Evolutionary conservation across 2,888 invertebrate species (phyloP).

Genomic region (Epicampocera succincta): DNA sequence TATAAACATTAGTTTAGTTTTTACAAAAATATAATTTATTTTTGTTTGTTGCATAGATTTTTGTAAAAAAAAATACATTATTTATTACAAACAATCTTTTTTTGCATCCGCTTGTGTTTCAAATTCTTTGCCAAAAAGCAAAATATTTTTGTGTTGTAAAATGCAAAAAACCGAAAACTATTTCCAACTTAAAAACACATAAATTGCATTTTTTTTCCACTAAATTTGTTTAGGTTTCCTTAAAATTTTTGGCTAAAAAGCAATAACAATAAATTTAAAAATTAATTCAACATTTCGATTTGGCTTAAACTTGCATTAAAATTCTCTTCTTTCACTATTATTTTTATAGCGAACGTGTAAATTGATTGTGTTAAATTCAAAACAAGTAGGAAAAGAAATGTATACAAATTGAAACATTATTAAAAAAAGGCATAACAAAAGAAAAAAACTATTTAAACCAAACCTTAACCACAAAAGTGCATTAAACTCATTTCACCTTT

Average conservation of each 20-base stretch:
- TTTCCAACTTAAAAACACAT: too few relatives aligned
- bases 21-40: too few relatives aligned
- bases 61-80: too few relatives aligned
- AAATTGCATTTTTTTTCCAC: too few relatives aligned
- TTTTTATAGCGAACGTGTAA: conserved; percentile 35
- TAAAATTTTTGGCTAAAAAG: background rate
- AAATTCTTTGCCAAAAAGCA: too few relatives aligned
- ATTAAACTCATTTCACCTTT: conserved; percentile 70
- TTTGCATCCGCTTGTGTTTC: too few relatives aligned
- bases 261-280: background rate
- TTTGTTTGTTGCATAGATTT: too few relatives aligned
- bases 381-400: conserved; percentile 59
- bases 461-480: conserved; percentile 68
- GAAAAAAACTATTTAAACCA: conserved; percentile 60
- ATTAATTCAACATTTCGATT: background rate
- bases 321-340: conserved; percentile 16
- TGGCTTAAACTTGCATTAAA: background rate
- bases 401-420: conserved; percentile 58
- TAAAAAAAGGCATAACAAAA: conserved; percentile 23
- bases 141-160: too few relatives aligned
- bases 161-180: too few relatives aligned
- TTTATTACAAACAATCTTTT: too few relatives aligned
- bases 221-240: background rate
- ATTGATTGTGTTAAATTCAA: conserved; percentile 48
- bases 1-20: too few relatives aligned